phyloP scores from a whole-genome alignment of 2,888 invertebrate genomes.

The Protodeltote pygarga region DNA sequence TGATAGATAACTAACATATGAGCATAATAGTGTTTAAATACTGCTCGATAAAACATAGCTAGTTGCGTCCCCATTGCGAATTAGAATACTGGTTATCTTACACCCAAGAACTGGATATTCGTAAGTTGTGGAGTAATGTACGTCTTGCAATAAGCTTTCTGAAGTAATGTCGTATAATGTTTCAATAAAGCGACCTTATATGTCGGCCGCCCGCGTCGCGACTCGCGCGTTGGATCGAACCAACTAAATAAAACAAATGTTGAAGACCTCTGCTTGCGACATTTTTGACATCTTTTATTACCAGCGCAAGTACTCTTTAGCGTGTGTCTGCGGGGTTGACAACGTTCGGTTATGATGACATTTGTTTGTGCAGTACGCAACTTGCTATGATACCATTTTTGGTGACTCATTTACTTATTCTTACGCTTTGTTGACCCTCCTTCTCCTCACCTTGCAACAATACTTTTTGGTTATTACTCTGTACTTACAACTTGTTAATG shows the following conservation, averaged over 20 bases:
- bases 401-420: too few species aligned
- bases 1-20: not conserved
- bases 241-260: not conserved
- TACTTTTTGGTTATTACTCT: too few species aligned
- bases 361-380: not conserved
- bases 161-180: slow-evolving; percentile 25
- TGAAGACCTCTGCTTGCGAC: not conserved
- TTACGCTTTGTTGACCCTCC: too few species aligned
- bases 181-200: slow-evolving; percentile 5
- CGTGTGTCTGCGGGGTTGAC: not conserved
- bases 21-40: not conserved
- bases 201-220: too few species aligned
- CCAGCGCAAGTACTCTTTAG: too few species aligned
- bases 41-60: not conserved
- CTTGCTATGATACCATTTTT: not conserved
- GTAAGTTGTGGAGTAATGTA: slow-evolving; percentile 7
- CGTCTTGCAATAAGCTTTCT: slow-evolving; percentile 8
- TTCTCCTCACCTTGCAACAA: too few species aligned
- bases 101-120: not conserved
- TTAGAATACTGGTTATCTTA: slow-evolving; percentile 1
- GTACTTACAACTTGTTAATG: too few species aligned
- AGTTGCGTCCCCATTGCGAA: not conserved
- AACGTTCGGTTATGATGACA: not conserved
- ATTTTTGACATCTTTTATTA: too few species aligned
- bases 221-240: too few species aligned